Conservation (phyloP, 2,113 vertebrate genomes). For the Uria lomvia region DNA sequence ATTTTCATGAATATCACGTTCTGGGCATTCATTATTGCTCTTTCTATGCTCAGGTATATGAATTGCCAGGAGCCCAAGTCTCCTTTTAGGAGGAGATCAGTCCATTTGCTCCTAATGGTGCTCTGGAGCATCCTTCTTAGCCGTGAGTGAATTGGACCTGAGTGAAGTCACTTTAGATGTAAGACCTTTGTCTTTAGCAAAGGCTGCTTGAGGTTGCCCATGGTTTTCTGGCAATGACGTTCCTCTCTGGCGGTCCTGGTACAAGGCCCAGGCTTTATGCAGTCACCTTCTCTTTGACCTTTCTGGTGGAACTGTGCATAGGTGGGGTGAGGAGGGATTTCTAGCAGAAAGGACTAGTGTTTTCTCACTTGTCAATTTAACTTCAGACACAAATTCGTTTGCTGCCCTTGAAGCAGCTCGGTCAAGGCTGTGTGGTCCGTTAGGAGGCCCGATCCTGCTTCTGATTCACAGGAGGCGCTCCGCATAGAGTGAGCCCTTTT, state of each 20-base stretch:
- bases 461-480: neutral
- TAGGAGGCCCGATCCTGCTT: neutral
- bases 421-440: slow-evolving; percentile 50
- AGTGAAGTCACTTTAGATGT: neutral
- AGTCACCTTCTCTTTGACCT: neutral
- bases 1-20: neutral
- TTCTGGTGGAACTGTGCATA: neutral
- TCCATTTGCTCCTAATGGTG: rapidly evolving
- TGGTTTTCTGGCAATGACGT: neutral
- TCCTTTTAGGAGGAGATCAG: neutral
- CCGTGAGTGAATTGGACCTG: neutral
- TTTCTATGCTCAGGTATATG: neutral
- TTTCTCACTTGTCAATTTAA: neutral
- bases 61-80: neutral
- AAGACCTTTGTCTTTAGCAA: neutral
- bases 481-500: neutral
- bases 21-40: neutral
- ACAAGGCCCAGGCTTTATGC: rapidly evolving
- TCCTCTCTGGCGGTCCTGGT: neutral
- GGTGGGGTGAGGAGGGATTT: neutral
- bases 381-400: neutral
- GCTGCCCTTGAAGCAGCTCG: neutral
- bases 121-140: neutral
- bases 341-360: neutral
- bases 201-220: neutral